Evolutionary conservation across 2,888 invertebrate genomes (phyloP), one percentile per base, ranked within the genome.

Genomic region (Megamerina dolium): DNA sequence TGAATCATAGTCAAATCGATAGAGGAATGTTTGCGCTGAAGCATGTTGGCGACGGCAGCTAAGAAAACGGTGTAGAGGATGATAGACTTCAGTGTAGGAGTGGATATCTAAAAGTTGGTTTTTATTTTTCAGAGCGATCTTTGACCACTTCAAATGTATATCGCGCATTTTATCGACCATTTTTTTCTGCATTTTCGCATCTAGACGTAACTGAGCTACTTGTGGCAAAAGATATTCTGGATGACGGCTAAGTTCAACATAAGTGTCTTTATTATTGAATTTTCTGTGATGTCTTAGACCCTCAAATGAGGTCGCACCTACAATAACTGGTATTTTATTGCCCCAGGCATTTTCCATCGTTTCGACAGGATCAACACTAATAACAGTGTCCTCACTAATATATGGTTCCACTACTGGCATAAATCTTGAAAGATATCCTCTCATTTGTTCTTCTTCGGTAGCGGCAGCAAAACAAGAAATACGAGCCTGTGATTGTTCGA

Each of bases 301-400:
- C 51, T 72, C 71, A 37, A 61, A 60, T 1, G 69, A 65, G 6
- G 63, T 67, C 10, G 66, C 68, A 27, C 71, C 66, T 53, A 70
- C 57, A 20, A 72, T 42, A 3, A 70, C 45, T 6, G 70, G 72
- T 30, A 72, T 64, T 1, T 55, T 43, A 37, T 67, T 62, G 30
- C 68, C 63, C 71, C 71, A 72, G 1, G 66, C 53, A 4, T 51
- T 47, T 5, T 42, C 42, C 35, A 23, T 6, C 23, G 10, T 23
- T 8, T 23, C 23, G 10, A 8, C 6, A 8, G 23, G n/a, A n/a
- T n/a, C 23, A 23, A 10, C 23, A 8, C 23, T 10, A 23, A 23
- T 23, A 8, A 23, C 6, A 8, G 23, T 23, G 23, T 6, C 23
- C 10, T 23, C 8, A 8, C 8, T 23, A 8, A 8, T 10, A 23